phyloP scores from a whole-genome alignment of 1,140 invertebrate genomes.

The Galleria mellonella region DNA sequence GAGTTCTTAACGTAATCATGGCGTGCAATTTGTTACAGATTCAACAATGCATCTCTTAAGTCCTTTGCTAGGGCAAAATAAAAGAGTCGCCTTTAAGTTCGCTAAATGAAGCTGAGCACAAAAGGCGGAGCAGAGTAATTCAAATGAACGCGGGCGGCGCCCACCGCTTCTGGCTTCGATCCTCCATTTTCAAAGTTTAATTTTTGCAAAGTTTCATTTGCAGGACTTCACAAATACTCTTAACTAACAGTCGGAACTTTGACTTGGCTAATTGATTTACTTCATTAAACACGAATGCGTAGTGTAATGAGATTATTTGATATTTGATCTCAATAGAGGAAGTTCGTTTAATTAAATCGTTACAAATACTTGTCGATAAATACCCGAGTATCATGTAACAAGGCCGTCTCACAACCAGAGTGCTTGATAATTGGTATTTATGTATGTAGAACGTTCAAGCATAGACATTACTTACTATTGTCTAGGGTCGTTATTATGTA shows the following conservation, averaged over 20 bases:
- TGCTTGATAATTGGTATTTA: slow-evolving; percentile 18
- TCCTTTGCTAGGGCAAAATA: slow-evolving; percentile 53
- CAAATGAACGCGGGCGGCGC: slow-evolving; percentile 51
- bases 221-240: slow-evolving; percentile 49
- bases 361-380: slow-evolving; percentile 2
- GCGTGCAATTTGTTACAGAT: slow-evolving; percentile 67
- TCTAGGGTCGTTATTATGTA: slow-evolving; percentile 25
- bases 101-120: slow-evolving; percentile 70
- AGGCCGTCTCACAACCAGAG: slow-evolving; percentile 16
- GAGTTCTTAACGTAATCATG: slow-evolving; percentile 60
- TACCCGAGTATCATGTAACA: slow-evolving; percentile 8
- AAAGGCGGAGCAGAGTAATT: slow-evolving; percentile 64
- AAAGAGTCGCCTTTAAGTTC: slow-evolving; percentile 63
- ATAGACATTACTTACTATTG: slow-evolving; percentile 17
- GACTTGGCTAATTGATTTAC: no score
- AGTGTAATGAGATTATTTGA: no score
- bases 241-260: no score
- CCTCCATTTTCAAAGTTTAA: slow-evolving; percentile 60
- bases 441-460: slow-evolving; percentile 19
- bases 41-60: slow-evolving; percentile 70
- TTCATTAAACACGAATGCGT: no score
- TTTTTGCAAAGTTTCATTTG: slow-evolving; percentile 57
- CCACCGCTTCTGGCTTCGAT: slow-evolving; percentile 52
- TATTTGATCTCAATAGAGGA: slow-evolving; percentile 1
- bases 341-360: slow-evolving; percentile 6